A percentile compares a stretch with the other conserved stretches of the same genome.
phyloP scores from a whole-genome alignment of 2,113 vertebrate species.

The Dascyllus trimaculatus region DNA sequence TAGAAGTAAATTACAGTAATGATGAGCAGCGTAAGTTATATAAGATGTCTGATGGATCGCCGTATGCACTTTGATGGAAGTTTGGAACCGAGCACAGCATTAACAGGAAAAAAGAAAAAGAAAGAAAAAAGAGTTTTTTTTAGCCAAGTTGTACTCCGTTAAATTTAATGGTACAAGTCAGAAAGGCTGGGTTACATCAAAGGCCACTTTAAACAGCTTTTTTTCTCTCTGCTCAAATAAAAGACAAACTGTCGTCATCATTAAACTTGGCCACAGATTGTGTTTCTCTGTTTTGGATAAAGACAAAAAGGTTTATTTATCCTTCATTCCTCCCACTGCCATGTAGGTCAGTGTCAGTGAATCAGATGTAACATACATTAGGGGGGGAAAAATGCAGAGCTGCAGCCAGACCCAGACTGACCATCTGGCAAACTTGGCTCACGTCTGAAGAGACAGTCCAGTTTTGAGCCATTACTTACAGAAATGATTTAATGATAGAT shows the following conservation, averaged over 20 bases:
- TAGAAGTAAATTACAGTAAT: conserved; percentile 55
- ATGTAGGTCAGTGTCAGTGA: conserved; percentile 70
- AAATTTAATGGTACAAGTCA: conserved; percentile 68
- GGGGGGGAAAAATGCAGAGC: conserved; percentile 38
- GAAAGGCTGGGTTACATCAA: conserved; percentile 64
- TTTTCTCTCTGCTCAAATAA: conserved; percentile 61
- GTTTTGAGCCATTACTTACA: conserved; percentile 51
- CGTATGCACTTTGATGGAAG: conserved; percentile 58
- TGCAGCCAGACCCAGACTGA: conserved; percentile 65
- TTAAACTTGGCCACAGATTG: conserved; percentile 62
- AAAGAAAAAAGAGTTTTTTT: conserved; percentile 22
- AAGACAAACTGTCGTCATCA: conserved; percentile 68
- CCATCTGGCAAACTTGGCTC: conserved; percentile 72
- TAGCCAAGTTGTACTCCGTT: conserved; percentile 63
- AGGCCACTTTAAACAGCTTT: conserved; percentile 61
- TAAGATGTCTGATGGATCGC: conserved; percentile 48
- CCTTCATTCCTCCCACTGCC: conserved; percentile 56
- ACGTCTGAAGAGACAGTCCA: conserved; percentile 24
- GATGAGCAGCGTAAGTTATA: conserved; percentile 53
- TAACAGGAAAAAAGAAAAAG: conserved; percentile 11
- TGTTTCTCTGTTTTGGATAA: conserved; percentile 58
- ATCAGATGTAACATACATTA: conserved; percentile 69
- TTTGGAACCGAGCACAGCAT: conserved; percentile 60
- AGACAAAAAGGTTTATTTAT: conserved; percentile 62
- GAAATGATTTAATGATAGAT: conserved; percentile 55